phyloP scores from a whole-genome alignment of 92 coral and sea anemone species.

The Porites cylindrica region DNA sequence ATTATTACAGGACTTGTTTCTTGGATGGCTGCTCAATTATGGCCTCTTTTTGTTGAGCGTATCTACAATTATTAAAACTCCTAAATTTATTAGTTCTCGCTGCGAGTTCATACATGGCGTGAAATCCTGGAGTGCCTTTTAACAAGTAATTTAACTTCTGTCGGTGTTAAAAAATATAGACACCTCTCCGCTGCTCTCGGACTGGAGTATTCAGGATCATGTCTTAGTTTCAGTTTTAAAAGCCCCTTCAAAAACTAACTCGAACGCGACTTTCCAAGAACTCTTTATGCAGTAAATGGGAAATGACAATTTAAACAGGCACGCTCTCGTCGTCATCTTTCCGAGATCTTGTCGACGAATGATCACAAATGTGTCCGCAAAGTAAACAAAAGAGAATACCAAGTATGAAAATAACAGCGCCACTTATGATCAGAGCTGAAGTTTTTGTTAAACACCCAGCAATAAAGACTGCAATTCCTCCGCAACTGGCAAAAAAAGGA shows the following conservation, averaged over 20 bases:
- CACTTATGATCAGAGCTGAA: conserved; percentile 6
- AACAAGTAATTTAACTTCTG: no score
- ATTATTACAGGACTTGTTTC: not conserved
- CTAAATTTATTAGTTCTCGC: not conserved
- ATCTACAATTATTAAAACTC: not conserved
- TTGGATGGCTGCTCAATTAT: not conserved
- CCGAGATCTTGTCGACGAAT: conserved; percentile 1
- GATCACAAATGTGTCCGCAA: conserved; percentile 29
- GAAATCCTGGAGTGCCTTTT: not conserved
- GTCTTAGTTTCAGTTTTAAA: no score
- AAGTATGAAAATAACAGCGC: conserved; percentile 17
- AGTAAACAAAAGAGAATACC: conserved; percentile 30
- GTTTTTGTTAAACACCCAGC: conserved; percentile 19
- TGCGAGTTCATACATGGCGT: not conserved
- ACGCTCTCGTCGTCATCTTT: not conserved
- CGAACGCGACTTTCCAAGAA: not conserved
- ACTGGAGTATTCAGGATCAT: no score
- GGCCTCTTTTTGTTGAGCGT: not conserved
- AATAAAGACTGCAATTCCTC: conserved; percentile 27
- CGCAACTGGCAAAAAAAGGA: conserved; percentile 13
- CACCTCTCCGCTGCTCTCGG: no score
- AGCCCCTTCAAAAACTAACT: no score
- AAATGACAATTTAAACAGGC: not conserved
- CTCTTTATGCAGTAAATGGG: not conserved
- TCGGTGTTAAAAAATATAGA: no score